Conservation (phyloP, 1,140 invertebrate species). For the Hesperophylax magnus region DNA sequence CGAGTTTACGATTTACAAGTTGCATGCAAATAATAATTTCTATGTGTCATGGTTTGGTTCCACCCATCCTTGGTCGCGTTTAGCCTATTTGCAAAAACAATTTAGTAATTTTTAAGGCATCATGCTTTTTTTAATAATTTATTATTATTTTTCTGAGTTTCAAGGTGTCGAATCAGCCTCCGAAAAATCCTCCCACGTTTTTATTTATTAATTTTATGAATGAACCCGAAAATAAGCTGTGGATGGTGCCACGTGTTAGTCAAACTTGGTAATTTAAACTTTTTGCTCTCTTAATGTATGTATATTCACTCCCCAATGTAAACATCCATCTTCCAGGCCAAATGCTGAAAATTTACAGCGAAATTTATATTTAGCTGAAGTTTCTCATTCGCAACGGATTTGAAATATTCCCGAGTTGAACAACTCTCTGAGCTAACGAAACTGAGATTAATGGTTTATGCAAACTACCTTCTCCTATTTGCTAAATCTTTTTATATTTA, state of each 20-base stretch:
- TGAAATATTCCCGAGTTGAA: background rate
- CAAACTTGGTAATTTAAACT: background rate
- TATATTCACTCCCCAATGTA: background rate
- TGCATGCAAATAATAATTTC: too few relatives aligned
- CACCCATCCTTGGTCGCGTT: too few relatives aligned
- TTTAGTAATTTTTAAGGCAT: too few relatives aligned
- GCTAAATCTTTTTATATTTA: slow-evolving; percentile 30
- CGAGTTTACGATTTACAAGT: too few relatives aligned
- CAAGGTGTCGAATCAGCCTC: too few relatives aligned
- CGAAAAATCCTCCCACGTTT: background rate
- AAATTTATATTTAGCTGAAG: slow-evolving; percentile 17
- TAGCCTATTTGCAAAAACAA: too few relatives aligned
- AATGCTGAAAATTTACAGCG: slow-evolving; percentile 11
- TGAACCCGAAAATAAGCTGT: background rate
- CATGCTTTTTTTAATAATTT: too few relatives aligned
- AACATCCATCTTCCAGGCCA: background rate
- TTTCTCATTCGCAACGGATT: background rate
- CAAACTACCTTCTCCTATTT: too few relatives aligned
- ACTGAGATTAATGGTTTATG: too few relatives aligned
- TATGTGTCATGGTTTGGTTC: too few relatives aligned
- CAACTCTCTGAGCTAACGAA: background rate
- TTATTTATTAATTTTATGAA: background rate
- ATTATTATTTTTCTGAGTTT: too few relatives aligned
- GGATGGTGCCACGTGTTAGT: background rate
- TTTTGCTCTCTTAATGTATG: background rate